Evolutionary conservation across 2,888 invertebrate species (phyloP).

Genomic region (Corbicula japonica): DNA sequence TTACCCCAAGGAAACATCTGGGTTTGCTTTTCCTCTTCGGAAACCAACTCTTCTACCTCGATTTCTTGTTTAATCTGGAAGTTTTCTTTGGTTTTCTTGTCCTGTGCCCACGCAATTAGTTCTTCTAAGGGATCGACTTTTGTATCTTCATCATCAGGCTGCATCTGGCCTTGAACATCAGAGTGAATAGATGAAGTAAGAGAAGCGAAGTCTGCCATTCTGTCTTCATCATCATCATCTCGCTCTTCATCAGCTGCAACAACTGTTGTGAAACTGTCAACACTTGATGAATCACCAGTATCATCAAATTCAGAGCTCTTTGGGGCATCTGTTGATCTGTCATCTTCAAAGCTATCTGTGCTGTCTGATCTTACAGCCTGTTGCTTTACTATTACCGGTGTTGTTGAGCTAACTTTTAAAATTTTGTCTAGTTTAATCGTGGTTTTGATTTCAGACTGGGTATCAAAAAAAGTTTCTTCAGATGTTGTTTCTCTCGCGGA

Average conservation of each 20-base stretch:
- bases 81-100: conserved; percentile 64
- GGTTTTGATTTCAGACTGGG: conserved; percentile 29
- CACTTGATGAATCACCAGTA: conserved; percentile 84
- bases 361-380: conserved; percentile 26
- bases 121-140: conserved; percentile 60
- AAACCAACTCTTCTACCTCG: conserved; percentile 49
- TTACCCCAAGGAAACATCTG: conserved; percentile 58
- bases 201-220: conserved; percentile 88
- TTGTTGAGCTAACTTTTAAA: conserved; percentile 24
- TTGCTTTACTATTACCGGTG: conserved; percentile 29
- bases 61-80: conserved; percentile 53
- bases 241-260: conserved; percentile 83
- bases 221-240: conserved; percentile 90
- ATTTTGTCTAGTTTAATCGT: conserved; percentile 32
- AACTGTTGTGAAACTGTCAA: conserved; percentile 86
- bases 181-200: conserved; percentile 87
- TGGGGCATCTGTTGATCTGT: conserved; percentile 8
- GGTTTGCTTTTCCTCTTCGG: conserved; percentile 45
- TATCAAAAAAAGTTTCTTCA: conserved; percentile 43
- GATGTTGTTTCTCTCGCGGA: conserved; percentile 1
- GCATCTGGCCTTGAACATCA: conserved; percentile 83
- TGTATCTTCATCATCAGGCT: conserved; percentile 61
- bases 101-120: conserved; percentile 71
- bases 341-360: conserved; percentile 36
- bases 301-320: conserved; percentile 74